Base-by-base conservation (phyloP, 2,888 invertebrate species). In the Taphrorychus bicolor region DNA sequence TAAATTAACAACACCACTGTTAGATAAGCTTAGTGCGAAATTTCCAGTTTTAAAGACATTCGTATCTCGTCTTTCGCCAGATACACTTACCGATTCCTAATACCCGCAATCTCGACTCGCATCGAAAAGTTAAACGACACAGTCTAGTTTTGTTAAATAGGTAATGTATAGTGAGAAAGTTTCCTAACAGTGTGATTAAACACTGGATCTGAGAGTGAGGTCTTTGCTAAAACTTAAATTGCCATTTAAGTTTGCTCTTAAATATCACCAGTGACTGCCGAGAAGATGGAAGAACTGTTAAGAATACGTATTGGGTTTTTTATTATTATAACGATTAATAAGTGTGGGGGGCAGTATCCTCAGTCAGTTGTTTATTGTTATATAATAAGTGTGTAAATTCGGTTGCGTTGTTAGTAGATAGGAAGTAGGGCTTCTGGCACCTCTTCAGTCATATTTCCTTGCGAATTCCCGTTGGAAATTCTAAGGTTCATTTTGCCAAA, bases 151-250 rank as follows among this genome's bases (percentile, higher is more conserved):
- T 53, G 16, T 32, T 53, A 53, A 61, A 42, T 22, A 42, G 61
- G 41, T 45, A 52, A 61, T 23, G 53, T 41, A 53, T 52, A 61
- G 41, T 18, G 21, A 17, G 19, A 24, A 59, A 51, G 11, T 61
- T 53, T 61, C 42, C 41, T 52, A 61, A 61, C 52, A 61, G 61
- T 61, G 52, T 61, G 53, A 61, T 61, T 61, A 61, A 61, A 61
- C 53, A 53, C 23, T 21, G 21, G 42, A 23, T 61, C 53, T 45
- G n/a, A 7, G 14, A 45, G 11, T 45, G 14, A 14, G 5, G 18
- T 18, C 45, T 61, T 61, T 53, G 41, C 53, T 61, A 61, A 61
- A 61, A 61, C 53, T 60, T 61, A 41, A 41, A 61, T 53, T 53
- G 22, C 53, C 21, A 61, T 53, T 61, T 61, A 42, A 21, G 61